Percentiles rank a stretch among this genome's conserved stretches.
phyloP scores from a whole-genome alignment of 2,113 vertebrate species.

The Centropus bengalensis region DNA sequence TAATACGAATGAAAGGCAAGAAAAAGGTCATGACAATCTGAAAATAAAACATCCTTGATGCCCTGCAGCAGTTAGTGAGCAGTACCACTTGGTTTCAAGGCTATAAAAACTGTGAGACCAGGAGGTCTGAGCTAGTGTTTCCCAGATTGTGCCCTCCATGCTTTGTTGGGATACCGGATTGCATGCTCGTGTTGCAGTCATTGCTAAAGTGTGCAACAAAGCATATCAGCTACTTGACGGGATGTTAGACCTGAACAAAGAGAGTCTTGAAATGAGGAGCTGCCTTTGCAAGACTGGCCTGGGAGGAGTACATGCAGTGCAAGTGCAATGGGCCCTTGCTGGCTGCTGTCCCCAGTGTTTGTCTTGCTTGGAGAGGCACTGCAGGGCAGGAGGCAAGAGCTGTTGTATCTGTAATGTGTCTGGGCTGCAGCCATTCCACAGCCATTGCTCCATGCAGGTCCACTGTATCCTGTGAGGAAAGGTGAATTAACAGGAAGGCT shows the following conservation, averaged over 20 bases:
- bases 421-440: neutral
- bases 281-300: neutral
- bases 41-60: neutral
- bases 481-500: neutral
- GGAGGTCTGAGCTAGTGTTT: neutral
- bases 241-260: neutral
- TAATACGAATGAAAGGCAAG: neutral
- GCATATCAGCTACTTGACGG: neutral
- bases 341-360: neutral
- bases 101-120: neutral
- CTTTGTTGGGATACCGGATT: neutral
- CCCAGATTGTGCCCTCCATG: neutral
- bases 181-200: rapidly evolving
- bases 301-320: no score
- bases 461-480: neutral
- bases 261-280: neutral
- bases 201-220: neutral
- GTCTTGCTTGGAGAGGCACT: neutral
- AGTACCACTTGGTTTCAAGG: neutral
- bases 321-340: neutral
- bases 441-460: neutral
- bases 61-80: neutral
- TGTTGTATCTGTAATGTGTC: rapidly evolving
- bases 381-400: neutral
- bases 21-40: neutral